Base-by-base conservation (phyloP, 1,140 invertebrate species). In the Tetranychus cinnabarinus region DNA sequence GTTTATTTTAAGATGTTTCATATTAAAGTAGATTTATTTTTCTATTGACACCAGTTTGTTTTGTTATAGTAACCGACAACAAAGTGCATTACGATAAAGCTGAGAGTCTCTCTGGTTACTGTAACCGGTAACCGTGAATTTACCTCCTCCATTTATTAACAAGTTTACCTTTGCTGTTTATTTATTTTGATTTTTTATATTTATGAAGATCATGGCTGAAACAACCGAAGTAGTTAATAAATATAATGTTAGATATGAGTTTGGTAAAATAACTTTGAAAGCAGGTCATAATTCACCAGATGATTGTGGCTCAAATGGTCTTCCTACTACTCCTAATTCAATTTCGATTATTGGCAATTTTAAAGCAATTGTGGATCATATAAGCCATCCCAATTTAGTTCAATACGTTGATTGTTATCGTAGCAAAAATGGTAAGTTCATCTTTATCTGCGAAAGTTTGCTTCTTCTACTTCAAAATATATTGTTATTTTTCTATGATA, bases 311-410 rank as follows among this genome's bases (percentile, higher is more conserved):
- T 88, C 85, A 61, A 96, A 97, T 76, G 91, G 92, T 15, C 74
- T 97, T 42, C 92, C 91, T 0, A 73, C 96, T 12, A 97, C 91
- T 2, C 90, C 90, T 31, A 95, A 95, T 74, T 95, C 90, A 1
- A 90, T 96, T 60, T 85, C 85, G 61, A 92, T 97, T 68, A 77
- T 90, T 59, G 92, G 92, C 23, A 78, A 82, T 68, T 85, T 90
- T 58, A 88, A 92, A 70, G 46, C 62, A 10, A 46, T 59, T 58
- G 56, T 64, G 34, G 52, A 56, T 7, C 6, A 76, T 80, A 56
- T 73, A 96, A 2, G 86, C 87, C 69, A 82, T 80, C 0, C 74
- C 93, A 54, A 74, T 79, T 75, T 97, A 45, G 88, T 86, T 67
- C 79, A 81, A 62, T 96, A 95, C 75, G 73, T 97, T 10, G 89